A percentile compares a stretch with the other conserved stretches of the same genome.
These are phyloP conservation scores for Drosophila kanapiae DNA, from an alignment of 1,140 invertebrate species.

Conservation along the genomic window DNA sequence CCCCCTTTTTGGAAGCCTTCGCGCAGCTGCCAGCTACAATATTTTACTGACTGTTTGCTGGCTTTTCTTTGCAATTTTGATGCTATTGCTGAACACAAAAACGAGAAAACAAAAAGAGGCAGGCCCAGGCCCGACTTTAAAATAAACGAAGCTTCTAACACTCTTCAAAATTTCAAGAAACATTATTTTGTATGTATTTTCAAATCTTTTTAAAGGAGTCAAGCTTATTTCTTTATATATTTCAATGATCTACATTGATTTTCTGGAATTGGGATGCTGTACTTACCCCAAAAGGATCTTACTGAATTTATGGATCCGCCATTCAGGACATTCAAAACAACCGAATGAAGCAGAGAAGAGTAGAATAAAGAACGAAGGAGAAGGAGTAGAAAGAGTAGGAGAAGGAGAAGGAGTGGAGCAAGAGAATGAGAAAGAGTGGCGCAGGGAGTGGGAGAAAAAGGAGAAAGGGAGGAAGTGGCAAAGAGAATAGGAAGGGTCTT, in stretches of 20 bases:
- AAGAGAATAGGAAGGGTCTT: slow-evolving; percentile 6
- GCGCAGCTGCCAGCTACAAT: slow-evolving; percentile 78
- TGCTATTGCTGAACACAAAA: slow-evolving; percentile 56
- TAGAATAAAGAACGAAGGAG: not conserved
- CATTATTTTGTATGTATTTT: no score
- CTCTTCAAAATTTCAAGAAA: not conserved
- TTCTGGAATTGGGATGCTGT: not conserved
- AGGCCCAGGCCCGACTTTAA: not conserved
- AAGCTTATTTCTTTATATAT: no score
- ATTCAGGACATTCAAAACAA: slow-evolving; percentile 17
- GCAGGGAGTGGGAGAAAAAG: not conserved
- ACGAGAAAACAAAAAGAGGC: slow-evolving; percentile 32
- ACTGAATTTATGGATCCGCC: not conserved
- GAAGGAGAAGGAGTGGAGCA: not conserved
- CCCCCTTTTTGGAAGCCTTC: slow-evolving; percentile 20
- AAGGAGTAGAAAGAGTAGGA: not conserved
- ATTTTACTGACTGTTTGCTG: slow-evolving; percentile 77
- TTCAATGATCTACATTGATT: not conserved
- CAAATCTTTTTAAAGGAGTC: no score
- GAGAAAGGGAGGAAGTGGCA: slow-evolving; percentile 1
- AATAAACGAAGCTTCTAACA: slow-evolving; percentile 20
- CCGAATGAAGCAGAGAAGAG: slow-evolving; percentile 12
- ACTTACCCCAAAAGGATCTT: not conserved
- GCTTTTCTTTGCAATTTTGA: slow-evolving; percentile 76
- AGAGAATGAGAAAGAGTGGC: not conserved